Evolutionary conservation across 2,113 vertebrate genomes (phyloP).

Genomic region (Bungarus multicinctus): DNA sequence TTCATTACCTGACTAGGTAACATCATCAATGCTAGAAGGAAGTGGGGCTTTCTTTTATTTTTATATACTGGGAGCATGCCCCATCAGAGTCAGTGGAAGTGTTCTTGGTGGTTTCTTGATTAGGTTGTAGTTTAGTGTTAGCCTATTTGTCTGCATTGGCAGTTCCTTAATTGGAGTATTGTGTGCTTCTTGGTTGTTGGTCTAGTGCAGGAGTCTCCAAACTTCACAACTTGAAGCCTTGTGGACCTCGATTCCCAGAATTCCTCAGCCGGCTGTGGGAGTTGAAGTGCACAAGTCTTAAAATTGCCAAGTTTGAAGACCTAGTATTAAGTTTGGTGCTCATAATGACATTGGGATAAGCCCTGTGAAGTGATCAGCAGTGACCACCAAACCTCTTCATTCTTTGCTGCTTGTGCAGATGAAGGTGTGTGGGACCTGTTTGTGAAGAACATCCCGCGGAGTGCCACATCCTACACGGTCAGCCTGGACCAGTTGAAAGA

Average conservation of each 20-base stretch:
- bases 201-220: neutral
- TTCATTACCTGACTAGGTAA: neutral
- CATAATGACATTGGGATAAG: neutral
- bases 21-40: neutral
- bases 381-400: neutral
- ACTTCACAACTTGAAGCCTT: neutral
- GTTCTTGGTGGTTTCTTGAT: neutral
- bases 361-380: neutral
- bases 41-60: neutral
- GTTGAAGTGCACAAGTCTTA: neutral
- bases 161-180: neutral
- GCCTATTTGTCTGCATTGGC: neutral
- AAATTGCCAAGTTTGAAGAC: neutral
- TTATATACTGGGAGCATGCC: neutral
- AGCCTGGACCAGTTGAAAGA: conserved; percentile 83
- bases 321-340: neutral
- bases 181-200: neutral
- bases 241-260: neutral
- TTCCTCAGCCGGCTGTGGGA: neutral
- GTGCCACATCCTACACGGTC: conserved; percentile 82
- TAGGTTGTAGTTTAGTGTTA: neutral
- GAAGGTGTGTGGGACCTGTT: conserved; percentile 95
- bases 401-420: conserved; percentile 69
- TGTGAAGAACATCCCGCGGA: conserved; percentile 81
- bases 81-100: no score